A percentile compares a stretch with the other conserved stretches of the same genome.
phyloP scores from a whole-genome alignment of 2,797 vertebrate species.

The Falco naumanni region DNA sequence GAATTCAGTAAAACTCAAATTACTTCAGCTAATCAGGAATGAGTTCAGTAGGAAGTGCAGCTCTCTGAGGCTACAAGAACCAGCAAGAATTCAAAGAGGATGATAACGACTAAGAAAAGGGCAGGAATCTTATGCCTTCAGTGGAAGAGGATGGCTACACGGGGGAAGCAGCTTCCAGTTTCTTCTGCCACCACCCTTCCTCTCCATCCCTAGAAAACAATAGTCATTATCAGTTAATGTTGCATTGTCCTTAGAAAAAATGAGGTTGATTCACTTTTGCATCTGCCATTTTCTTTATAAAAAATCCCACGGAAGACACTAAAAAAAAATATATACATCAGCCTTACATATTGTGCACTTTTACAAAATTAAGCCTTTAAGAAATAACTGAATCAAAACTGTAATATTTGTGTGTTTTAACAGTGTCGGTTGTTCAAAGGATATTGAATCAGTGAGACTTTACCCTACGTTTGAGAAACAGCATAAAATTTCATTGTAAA shows the following conservation, averaged over 20 bases:
- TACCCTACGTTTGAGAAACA: neutral
- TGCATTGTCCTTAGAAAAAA: neutral
- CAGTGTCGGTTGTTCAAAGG: neutral
- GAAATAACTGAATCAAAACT: neutral
- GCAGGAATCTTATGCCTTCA: neutral
- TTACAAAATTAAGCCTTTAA: constrained; percentile 23
- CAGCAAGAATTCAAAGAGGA: neutral
- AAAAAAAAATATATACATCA: neutral
- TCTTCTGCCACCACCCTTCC: neutral
- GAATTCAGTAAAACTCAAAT: neutral
- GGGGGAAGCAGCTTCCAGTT: neutral
- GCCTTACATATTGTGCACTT: neutral
- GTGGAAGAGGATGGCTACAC: neutral
- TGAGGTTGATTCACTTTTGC: neutral
- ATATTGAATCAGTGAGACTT: neutral
- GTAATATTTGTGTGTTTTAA: neutral
- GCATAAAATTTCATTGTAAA: neutral
- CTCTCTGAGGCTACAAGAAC: neutral
- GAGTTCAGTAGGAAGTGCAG: neutral
- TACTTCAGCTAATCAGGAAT: neutral
- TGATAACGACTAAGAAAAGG: neutral
- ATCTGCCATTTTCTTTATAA: neutral
- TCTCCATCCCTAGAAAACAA: neutral
- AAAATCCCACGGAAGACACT: neutral
- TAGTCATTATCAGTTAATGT: neutral